These are phyloP conservation scores for Chionomys nivalis DNA, from an alignment of 2,113 vertebrate genomes.

Conservation along the genomic window DNA sequence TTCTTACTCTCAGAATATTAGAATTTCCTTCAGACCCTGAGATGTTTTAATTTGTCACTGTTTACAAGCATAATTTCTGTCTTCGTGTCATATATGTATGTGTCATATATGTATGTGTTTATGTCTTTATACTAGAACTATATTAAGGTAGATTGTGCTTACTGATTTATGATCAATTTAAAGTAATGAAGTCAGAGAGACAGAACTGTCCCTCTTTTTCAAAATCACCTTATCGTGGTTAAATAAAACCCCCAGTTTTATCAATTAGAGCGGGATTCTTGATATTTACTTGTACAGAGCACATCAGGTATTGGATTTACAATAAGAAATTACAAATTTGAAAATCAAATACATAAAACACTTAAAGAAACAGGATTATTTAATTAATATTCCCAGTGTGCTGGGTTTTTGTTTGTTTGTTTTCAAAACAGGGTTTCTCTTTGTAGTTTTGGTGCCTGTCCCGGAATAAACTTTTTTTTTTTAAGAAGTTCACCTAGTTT, in stretches of 20 bases:
- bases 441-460: too few relatives aligned
- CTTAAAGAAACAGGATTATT: too few relatives aligned
- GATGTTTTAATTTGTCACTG: background rate
- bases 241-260: background rate
- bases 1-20: background rate
- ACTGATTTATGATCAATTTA: background rate
- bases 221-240: background rate
- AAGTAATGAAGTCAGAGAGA: background rate
- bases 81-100: background rate
- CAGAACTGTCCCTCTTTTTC: background rate
- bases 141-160: background rate
- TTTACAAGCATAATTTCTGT: background rate
- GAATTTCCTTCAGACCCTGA: background rate
- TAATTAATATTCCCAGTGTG: too few relatives aligned
- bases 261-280: background rate
- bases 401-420: too few relatives aligned
- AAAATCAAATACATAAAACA: too few relatives aligned
- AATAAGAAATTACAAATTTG: background rate
- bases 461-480: too few relatives aligned
- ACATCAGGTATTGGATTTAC: conserved; percentile 17
- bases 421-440: too few relatives aligned
- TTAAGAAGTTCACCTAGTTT: too few relatives aligned
- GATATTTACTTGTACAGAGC: background rate
- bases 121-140: background rate
- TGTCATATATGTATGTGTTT: background rate